Evolutionary conservation across 2,888 invertebrate species (phyloP).

Genomic region (Notocelia uddmanniana): DNA sequence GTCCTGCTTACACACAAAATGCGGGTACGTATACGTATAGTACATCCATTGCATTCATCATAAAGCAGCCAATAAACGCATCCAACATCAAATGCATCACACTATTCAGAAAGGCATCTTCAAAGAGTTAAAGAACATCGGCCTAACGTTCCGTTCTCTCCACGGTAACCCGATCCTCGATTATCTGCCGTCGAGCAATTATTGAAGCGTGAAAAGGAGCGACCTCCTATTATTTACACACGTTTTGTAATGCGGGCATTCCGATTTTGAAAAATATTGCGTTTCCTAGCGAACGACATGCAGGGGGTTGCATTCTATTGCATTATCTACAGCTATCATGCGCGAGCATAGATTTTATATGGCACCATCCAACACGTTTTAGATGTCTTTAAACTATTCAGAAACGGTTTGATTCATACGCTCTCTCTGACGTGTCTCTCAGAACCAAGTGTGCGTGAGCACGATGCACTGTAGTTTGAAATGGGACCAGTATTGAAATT

Average conservation of each 20-base stretch:
- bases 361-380: neutral
- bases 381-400: neutral
- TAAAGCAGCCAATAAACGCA: constrained; percentile 20
- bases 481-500: neutral
- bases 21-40: neutral
- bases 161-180: constrained; percentile 78
- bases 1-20: no score
- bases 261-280: constrained; percentile 82
- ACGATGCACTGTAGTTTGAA: no score
- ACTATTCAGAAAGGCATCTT: constrained; percentile 41
- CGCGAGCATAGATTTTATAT: neutral
- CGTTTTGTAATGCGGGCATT: constrained; percentile 84
- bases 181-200: constrained; percentile 86
- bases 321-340: neutral
- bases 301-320: constrained; percentile 18
- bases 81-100: constrained; percentile 15
- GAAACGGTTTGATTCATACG: neutral
- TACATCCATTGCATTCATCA: constrained; percentile 14
- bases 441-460: neutral
- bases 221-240: constrained; percentile 84
- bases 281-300: constrained; percentile 62
- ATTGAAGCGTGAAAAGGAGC: constrained; percentile 86
- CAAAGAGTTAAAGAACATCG: constrained; percentile 71
- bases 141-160: constrained; percentile 66
- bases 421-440: neutral